Conservation (phyloP, 2,797 vertebrate species). For the Triplophysa yarkandensis region DNA sequence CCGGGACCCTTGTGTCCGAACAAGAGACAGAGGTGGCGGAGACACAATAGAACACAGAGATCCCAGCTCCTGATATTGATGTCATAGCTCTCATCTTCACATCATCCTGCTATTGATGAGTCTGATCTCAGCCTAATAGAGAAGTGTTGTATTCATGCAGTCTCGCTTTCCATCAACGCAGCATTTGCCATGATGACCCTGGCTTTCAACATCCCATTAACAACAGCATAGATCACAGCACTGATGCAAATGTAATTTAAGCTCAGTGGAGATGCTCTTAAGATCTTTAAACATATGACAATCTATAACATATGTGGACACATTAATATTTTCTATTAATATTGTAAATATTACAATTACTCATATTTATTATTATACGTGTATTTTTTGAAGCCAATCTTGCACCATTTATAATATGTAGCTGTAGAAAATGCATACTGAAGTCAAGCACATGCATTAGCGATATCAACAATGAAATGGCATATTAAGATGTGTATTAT, state of each 20-base stretch:
- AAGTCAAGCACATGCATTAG: neutral
- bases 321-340: neutral
- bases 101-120: slow-evolving; percentile 69
- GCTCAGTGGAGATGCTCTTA: neutral
- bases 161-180: slow-evolving; percentile 3
- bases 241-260: neutral
- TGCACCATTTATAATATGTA: neutral
- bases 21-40: slow-evolving; percentile 13
- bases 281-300: neutral
- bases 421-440: neutral
- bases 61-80: slow-evolving; percentile 48
- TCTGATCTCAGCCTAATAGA: slow-evolving; percentile 54
- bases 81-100: slow-evolving; percentile 64
- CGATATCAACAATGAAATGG: neutral
- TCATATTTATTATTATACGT: neutral
- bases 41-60: slow-evolving; percentile 65
- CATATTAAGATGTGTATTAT: slow-evolving; percentile 7
- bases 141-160: slow-evolving; percentile 51
- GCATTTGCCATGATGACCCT: slow-evolving; percentile 17
- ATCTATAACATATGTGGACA: neutral
- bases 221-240: neutral
- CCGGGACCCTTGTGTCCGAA: slow-evolving; percentile 48
- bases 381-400: neutral
- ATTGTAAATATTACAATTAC: neutral
- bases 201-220: slow-evolving; percentile 6